A percentile compares a stretch with the other conserved stretches of the same genome.
These are phyloP conservation scores for Coracopsis vasa DNA, from an alignment of 2,113 vertebrate species.

Conservation along the genomic window DNA sequence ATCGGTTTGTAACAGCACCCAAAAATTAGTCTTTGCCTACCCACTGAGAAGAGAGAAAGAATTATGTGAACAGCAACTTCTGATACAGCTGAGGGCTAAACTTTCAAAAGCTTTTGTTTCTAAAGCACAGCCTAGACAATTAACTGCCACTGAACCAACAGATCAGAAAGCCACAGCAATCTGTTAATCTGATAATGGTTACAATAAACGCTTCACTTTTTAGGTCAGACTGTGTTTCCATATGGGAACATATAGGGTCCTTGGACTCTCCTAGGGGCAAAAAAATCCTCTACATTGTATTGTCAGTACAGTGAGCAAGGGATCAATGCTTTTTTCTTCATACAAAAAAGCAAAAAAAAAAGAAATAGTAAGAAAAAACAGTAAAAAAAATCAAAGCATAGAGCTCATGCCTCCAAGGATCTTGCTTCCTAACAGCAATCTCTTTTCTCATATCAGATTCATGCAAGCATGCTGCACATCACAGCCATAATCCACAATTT, in stretches of 20 bases:
- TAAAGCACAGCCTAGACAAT: background rate
- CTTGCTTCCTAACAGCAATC: background rate
- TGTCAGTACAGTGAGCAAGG: background rate
- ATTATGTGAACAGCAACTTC: background rate
- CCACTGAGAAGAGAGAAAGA: background rate
- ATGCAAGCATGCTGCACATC: background rate
- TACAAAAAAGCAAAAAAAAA: background rate
- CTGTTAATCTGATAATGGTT: background rate
- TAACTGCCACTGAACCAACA: background rate
- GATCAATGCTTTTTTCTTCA: background rate
- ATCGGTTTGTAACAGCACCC: accelerated
- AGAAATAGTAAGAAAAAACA: background rate
- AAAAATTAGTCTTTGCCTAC: background rate
- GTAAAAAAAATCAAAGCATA: background rate
- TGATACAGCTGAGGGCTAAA: background rate
- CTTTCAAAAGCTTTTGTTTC: background rate
- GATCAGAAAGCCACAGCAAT: background rate
- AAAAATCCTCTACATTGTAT: background rate
- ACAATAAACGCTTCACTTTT: background rate
- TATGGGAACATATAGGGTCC: background rate
- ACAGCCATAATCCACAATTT: background rate
- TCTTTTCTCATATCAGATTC: background rate
- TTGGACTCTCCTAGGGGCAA: background rate
- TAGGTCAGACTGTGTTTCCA: background rate
- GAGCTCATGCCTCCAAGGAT: background rate